A percentile compares a stretch with the other conserved stretches of the same genome.
Conservation (phyloP, 2,797 vertebrate species). For the Trematocara caparti region DNA sequence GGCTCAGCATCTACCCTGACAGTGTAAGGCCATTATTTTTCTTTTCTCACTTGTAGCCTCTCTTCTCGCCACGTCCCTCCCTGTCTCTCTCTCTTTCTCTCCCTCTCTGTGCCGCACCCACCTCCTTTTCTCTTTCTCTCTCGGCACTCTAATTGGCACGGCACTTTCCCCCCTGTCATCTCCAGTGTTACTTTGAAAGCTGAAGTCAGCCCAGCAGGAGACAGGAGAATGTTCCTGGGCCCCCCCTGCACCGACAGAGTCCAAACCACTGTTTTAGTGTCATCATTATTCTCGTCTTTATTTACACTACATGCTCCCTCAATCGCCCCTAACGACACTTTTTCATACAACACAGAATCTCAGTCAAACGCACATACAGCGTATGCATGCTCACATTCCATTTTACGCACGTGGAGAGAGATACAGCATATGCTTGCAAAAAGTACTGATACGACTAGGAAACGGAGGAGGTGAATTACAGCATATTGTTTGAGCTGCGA, state of each 20-base stretch:
- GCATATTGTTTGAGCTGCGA: slow-evolving; percentile 7
- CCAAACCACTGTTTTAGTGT: slow-evolving; percentile 56
- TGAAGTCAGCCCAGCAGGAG: slow-evolving; percentile 62
- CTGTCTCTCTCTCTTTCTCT: slow-evolving; percentile 10
- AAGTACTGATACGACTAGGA: not conserved
- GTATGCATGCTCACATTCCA: not conserved
- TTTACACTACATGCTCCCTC: slow-evolving; percentile 41
- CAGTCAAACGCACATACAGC: not conserved
- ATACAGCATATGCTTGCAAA: not conserved
- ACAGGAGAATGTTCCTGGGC: slow-evolving; percentile 34
- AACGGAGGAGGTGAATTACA: not conserved
- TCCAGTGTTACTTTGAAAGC: slow-evolving; percentile 65
- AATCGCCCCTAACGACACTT: slow-evolving; percentile 20
- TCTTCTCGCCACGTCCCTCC: slow-evolving; percentile 20
- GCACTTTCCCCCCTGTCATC: slow-evolving; percentile 60
- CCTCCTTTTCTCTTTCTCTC: slow-evolving; percentile 37
- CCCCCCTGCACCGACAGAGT: slow-evolving; percentile 40
- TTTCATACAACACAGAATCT: not conserved
- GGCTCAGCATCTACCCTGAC: slow-evolving; percentile 59
- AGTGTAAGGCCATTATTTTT: slow-evolving; percentile 68
- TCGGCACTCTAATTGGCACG: slow-evolving; percentile 64
- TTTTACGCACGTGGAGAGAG: not conserved
- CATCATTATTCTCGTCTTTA: slow-evolving; percentile 57
- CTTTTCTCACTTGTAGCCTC: slow-evolving; percentile 38
- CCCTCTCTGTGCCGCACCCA: slow-evolving; percentile 8